phyloP scores from a whole-genome alignment of 2,113 vertebrate species.

The Eptatretus burgeri region DNA sequence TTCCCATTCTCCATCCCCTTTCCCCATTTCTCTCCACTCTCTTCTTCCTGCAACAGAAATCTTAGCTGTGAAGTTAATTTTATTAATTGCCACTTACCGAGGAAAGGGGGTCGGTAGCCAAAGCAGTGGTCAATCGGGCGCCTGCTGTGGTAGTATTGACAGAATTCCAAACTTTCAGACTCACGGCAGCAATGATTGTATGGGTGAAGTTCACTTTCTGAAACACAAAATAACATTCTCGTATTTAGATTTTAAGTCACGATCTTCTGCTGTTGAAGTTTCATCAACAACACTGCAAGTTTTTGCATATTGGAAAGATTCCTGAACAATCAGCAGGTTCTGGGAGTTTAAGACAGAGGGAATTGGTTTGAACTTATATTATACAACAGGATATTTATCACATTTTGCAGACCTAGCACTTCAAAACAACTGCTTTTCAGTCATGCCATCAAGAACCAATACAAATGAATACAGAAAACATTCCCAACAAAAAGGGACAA shows the following conservation, averaged over 20 bases:
- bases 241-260: background rate
- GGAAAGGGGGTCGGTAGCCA: constrained; percentile 1
- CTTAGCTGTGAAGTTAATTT: background rate
- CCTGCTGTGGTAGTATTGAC: background rate
- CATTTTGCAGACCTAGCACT: too few species aligned
- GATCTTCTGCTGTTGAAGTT: background rate
- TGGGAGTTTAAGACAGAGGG: too few species aligned
- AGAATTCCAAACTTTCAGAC: background rate
- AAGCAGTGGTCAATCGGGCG: constrained; percentile 1
- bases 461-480: too few species aligned
- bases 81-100: background rate
- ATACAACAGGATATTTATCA: background rate
- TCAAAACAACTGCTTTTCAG: too few species aligned
- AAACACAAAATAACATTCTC: background rate
- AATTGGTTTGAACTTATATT: background rate
- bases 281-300: background rate
- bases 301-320: background rate
- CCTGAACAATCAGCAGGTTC: too few species aligned
- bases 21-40: background rate
- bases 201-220: background rate
- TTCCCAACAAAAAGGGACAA: too few species aligned
- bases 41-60: too few species aligned
- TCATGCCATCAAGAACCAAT: too few species aligned
- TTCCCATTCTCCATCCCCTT: background rate
- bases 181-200: background rate